These are phyloP conservation scores for Lanistes nyassanus DNA, from an alignment of 1,140 invertebrate species.

Conservation along the genomic window DNA sequence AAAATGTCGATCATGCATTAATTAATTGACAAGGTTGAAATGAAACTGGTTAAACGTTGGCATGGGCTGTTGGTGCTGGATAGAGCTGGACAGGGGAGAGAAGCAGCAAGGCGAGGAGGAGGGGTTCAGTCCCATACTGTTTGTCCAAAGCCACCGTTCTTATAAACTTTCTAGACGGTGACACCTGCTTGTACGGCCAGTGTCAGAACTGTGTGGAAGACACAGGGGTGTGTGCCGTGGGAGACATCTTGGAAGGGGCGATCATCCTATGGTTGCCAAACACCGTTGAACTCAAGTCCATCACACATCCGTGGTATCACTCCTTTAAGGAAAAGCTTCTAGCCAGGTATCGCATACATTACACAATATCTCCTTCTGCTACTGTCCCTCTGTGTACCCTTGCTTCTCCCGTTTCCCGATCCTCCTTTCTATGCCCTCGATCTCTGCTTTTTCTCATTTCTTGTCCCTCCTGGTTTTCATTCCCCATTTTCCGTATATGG, in stretches of 20 bases:
- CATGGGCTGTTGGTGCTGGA: too few relatives aligned
- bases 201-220: conserved; percentile 85
- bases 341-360: conserved; percentile 69
- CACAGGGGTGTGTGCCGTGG: conserved; percentile 83
- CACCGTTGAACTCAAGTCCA: conserved; percentile 71
- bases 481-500: too few relatives aligned
- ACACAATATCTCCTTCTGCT: background rate
- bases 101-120: too few relatives aligned
- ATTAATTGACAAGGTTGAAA: too few relatives aligned
- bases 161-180: conserved; percentile 41
- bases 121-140: background rate
- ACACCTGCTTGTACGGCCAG: conserved; percentile 84
- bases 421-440: too few relatives aligned
- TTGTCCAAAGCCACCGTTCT: background rate
- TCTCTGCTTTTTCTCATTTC: background rate
- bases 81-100: too few relatives aligned
- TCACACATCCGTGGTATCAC: conserved; percentile 86
- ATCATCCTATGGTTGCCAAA: conserved; percentile 84
- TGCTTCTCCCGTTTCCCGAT: background rate
- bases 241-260: conserved; percentile 80
- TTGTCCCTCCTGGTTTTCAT: too few relatives aligned
- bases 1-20: too few relatives aligned
- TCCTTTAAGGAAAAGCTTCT: conserved; percentile 81
- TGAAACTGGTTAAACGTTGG: too few relatives aligned
- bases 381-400: background rate